These are phyloP conservation scores for Heptranchias perlo DNA, from an alignment of 2,113 vertebrate genomes.

Conservation along the genomic window DNA sequence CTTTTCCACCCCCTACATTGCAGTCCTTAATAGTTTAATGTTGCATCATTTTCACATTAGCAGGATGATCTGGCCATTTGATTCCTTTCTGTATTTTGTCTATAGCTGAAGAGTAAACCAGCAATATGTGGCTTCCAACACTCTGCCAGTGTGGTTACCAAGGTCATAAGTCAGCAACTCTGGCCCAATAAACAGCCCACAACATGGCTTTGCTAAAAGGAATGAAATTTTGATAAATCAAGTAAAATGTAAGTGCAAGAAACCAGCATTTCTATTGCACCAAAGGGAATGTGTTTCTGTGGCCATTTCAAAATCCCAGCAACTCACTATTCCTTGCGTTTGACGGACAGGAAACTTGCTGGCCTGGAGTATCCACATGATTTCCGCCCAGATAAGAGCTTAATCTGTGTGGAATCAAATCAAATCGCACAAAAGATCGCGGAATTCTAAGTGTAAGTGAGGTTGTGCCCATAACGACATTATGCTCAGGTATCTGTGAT, in stretches of 20 bases:
- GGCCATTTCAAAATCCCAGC: not conserved
- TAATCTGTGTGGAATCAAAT: not conserved
- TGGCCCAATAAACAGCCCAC: not conserved
- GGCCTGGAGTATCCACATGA: not conserved
- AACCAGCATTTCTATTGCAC: not conserved
- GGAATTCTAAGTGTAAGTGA: not conserved
- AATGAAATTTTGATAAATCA: not conserved
- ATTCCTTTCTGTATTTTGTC: not conserved
- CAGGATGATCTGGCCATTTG: not conserved
- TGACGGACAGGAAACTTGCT: not conserved
- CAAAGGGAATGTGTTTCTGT: not conserved
- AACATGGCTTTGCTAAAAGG: not conserved
- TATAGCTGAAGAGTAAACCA: not conserved
- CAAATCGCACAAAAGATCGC: not conserved
- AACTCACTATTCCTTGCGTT: not conserved
- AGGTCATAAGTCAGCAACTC: not conserved
- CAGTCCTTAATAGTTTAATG: not conserved
- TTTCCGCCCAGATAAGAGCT: not conserved
- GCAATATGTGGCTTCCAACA: not conserved
- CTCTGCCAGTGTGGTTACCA: not conserved
- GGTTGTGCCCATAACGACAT: not conserved
- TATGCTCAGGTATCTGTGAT: fast-evolving
- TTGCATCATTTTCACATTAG: not conserved
- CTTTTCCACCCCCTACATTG: not conserved
- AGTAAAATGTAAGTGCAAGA: not conserved